Base-by-base conservation (phyloP, 2,113 vertebrate genomes). In the Microcebus lehilahytsara region DNA sequence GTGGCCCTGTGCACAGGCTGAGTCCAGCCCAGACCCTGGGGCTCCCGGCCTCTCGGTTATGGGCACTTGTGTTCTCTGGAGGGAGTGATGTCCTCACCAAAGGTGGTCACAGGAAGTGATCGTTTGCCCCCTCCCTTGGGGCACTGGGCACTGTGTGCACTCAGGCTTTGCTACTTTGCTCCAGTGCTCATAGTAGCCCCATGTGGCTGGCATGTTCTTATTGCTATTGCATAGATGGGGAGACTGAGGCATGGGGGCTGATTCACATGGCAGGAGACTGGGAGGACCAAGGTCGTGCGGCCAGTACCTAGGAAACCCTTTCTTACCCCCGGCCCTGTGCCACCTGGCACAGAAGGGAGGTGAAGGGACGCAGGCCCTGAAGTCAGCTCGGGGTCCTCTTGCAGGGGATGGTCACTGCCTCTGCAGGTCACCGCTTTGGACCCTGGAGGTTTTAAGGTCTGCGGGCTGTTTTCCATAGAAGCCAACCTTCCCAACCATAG, bases 321-420 rank as follows among this genome's bases (percentile, higher is more conserved):
- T 0, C 2, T 20, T 58, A 22, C 20, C 5, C 0, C 11, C 7
- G 17, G 17, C 46, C 27, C 17, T 3, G 6, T 6, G 9, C 60
- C 0, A 1, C 25, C 27, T 16, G 22, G 46, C 6, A 3, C 6
- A 58, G 6, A 3, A 13, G 42, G 49, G 22, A 87, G 27, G 42
- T 17, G 20, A 37, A 6, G 10, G 27, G 10, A 20, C 11, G 1
- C 1, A 34, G 22, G 12, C 42, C 23, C 32, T 10, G 13, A 17
- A n/a, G 23, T 0, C 6, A 46, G n/a, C n/a, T 10, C 42, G 4
- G 37, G n/a, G 32, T 69, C 42, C 74, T 11, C 23, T 32, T 12
- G 10, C 16, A 49, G 56, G 30, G 42, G 9, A 0, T 5, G 34
- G 42, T 17, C 30, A 0, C 60, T 7, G 6, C 49, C 32, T 60